These are phyloP conservation scores for Monomorium pharaonis DNA, from an alignment of 1,140 invertebrate species.

Conservation along the genomic window DNA sequence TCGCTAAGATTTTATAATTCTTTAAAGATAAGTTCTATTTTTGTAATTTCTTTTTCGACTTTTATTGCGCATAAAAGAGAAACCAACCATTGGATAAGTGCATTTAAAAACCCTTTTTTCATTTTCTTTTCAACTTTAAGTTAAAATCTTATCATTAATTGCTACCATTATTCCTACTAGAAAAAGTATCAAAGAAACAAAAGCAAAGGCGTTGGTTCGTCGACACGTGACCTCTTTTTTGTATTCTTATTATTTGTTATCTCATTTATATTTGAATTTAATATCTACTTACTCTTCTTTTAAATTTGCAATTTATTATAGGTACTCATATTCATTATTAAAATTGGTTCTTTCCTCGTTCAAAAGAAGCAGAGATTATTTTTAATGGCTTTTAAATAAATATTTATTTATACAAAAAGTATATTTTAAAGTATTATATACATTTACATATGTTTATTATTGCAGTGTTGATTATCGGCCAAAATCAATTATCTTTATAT, in stretches of 20 bases:
- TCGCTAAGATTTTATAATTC: neutral
- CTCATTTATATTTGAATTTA: neutral
- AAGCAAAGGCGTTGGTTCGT: constrained; percentile 3
- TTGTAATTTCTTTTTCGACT: constrained; percentile 49
- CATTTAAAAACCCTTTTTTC: constrained; percentile 46
- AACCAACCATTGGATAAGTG: constrained; percentile 53
- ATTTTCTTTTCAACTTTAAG: constrained; percentile 26
- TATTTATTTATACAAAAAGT: neutral
- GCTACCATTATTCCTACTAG: constrained; percentile 66
- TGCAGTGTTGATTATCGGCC: neutral
- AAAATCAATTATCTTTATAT: neutral
- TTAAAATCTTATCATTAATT: constrained; percentile 73
- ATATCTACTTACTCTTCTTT: neutral
- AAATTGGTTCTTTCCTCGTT: neutral
- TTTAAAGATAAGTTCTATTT: constrained; percentile 23
- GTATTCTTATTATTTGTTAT: too few relatives aligned
- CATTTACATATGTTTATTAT: too few relatives aligned
- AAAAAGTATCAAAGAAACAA: constrained; percentile 27
- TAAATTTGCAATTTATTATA: neutral
- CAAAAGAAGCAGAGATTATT: neutral
- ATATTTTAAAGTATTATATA: neutral
- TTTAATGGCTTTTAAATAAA: neutral
- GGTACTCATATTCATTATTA: neutral
- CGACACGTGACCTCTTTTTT: too few relatives aligned
- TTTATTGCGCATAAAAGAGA: constrained; percentile 40